These are phyloP conservation scores for Sarcophilus harrisii DNA, from an alignment of 2,797 vertebrate species.

Conservation along the genomic window DNA sequence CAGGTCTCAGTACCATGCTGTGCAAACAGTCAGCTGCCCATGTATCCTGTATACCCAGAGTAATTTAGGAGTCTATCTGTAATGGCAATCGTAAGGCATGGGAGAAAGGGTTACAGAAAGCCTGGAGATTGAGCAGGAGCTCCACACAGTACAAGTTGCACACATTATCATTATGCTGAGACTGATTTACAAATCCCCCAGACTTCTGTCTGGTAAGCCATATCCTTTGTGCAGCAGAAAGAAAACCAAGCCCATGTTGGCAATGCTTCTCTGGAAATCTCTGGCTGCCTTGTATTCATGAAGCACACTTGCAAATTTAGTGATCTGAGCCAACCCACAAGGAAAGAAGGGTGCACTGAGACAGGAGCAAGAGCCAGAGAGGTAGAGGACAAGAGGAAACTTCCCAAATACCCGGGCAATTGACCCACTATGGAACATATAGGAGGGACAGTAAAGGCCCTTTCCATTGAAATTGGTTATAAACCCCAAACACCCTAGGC, in stretches of 20 bases:
- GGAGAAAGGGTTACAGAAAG: constrained; percentile 83
- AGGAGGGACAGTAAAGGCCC: constrained; percentile 42
- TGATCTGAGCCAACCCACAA: constrained; percentile 58
- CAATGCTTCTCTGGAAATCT: constrained; percentile 74
- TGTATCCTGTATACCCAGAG: constrained; percentile 81
- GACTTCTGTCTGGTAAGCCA: constrained; percentile 75
- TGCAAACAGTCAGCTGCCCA: constrained; percentile 82
- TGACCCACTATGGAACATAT: constrained; percentile 65
- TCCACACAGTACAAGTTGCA: constrained; percentile 79
- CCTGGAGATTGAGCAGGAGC: constrained; percentile 78
- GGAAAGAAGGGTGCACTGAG: background rate
- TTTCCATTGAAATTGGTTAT: constrained; percentile 29
- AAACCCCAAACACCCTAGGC: constrained; percentile 18
- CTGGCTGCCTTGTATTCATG: constrained; percentile 73
- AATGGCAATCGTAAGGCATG: constrained; percentile 80
- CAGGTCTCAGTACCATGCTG: constrained; percentile 81
- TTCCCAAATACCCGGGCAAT: constrained; percentile 26
- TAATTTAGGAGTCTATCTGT: constrained; percentile 84
- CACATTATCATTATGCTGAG: constrained; percentile 75
- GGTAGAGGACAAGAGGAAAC: constrained; percentile 55
- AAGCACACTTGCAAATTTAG: constrained; percentile 58
- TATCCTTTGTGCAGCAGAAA: constrained; percentile 62
- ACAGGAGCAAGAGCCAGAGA: constrained; percentile 50
- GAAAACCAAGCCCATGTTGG: constrained; percentile 29
- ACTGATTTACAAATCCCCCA: constrained; percentile 81